Evolutionary conservation across 2,113 vertebrate genomes (phyloP), one percentile per base, ranked within the genome.

Genomic region (Accipiter cooperii): DNA sequence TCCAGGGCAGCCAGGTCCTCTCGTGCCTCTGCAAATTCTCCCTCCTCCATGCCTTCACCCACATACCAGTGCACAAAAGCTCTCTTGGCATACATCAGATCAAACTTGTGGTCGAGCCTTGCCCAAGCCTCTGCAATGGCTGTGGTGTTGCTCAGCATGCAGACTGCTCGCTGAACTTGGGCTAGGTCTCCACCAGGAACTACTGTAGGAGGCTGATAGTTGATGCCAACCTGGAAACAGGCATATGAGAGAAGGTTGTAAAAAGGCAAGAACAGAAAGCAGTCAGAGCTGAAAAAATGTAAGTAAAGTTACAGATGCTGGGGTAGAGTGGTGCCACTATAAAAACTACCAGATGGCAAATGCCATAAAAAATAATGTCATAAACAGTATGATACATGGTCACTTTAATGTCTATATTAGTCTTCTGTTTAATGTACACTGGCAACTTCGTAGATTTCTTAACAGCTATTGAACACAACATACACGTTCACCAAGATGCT

Each of bases 61-160:
- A 98, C 98, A 0, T 98, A 98, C 98, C 98, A 98, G 79, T 98
- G 98, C 81, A 98, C 98, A 47, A 98, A 98, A 20, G 98, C 98
- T 46, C 98, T 97, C 94, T 98, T 98, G 95, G 98, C 98, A 0
- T 98, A 98, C 98, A 98, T 98, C 73, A 98, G 96, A 52, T 98
- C 98, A 29, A 98, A 98, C 92, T 98, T 98, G 95, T 98, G 98
- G 87, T 98, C 98, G 0, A 98, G 98, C 36, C 98, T 92, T 5
- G 98, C 98, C 98, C 98, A 98, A 8, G 98, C 98, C 86, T 98
- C 98, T 0, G 98, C 98, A 1, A 98, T 98, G 18, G 98, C 98
- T 0, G 98, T 98, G 87, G 98, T 98, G 91, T 98, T 98, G 97
- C 98, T 98, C 60, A 98, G 96, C 98, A 98, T 98, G 93, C 98